phyloP scores from a whole-genome alignment of 2,888 invertebrate genomes.

The Tricholauxania praeusta region DNA sequence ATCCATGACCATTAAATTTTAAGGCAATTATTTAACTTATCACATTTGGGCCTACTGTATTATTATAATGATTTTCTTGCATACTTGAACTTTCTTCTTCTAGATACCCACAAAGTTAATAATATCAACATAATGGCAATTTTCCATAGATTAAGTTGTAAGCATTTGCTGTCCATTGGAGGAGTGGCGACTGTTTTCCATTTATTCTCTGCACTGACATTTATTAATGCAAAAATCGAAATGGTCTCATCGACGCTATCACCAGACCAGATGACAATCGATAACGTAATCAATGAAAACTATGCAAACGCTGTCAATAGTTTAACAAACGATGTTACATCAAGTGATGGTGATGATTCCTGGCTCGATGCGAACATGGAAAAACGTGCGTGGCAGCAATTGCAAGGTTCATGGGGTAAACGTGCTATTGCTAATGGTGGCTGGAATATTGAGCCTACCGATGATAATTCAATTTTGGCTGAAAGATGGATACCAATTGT shows the following conservation, averaged over 20 bases:
- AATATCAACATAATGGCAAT: conserved; percentile 13
- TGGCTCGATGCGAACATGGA: conserved; percentile 52
- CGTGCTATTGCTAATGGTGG: conserved; percentile 16
- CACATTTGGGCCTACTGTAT: too few species aligned
- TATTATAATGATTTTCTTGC: too few species aligned
- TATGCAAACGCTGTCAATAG: conserved; percentile 30
- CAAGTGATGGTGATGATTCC: background rate
- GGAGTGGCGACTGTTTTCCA: conserved; percentile 29
- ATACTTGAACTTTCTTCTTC: background rate
- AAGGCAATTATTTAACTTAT: too few species aligned
- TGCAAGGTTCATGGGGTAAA: conserved; percentile 69
- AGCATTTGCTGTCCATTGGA: background rate
- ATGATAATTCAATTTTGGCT: conserved; percentile 51
- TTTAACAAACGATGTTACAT: conserved; percentile 11
- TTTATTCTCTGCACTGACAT: conserved; percentile 22
- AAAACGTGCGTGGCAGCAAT: conserved; percentile 74
- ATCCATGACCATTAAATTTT: too few species aligned
- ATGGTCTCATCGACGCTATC: conserved; percentile 28
- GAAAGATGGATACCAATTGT: conserved; percentile 52
- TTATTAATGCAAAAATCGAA: conserved; percentile 28
- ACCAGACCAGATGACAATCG: conserved; percentile 21
- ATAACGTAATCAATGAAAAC: conserved; percentile 27
- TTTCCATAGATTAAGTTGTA: conserved; percentile 3
- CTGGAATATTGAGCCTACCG: conserved; percentile 37
- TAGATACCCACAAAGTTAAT: background rate